A percentile compares a stretch with the other conserved stretches of the same genome.
Conservation (phyloP, 2,797 vertebrate species). For the Anas bahamensis region DNA sequence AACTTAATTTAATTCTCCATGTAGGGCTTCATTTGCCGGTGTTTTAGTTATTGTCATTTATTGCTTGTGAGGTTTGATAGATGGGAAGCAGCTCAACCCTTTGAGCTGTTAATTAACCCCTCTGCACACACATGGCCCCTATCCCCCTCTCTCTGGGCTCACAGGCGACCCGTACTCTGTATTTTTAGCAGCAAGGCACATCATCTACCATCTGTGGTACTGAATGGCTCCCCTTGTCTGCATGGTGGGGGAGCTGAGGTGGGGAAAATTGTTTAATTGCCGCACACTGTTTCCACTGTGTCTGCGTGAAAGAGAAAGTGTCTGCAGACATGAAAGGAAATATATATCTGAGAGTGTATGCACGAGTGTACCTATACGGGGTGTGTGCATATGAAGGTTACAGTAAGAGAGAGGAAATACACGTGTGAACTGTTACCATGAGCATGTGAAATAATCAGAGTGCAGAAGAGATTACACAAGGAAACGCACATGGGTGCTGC, state of each 20-base stretch:
- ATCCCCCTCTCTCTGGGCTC: constrained; percentile 16
- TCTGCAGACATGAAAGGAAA: not conserved
- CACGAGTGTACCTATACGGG: not conserved
- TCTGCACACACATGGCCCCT: constrained; percentile 38
- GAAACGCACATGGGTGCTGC: not conserved
- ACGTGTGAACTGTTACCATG: not conserved
- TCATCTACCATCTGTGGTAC: constrained; percentile 41
- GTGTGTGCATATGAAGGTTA: not conserved
- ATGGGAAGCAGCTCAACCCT: constrained; percentile 54
- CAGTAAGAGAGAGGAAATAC: not conserved
- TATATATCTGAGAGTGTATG: not conserved
- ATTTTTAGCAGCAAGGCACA: constrained; percentile 54
- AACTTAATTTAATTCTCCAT: constrained; percentile 69
- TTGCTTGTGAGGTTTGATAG: constrained; percentile 65
- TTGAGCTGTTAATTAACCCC: constrained; percentile 71
- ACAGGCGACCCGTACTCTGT: not conserved
- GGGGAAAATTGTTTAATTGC: constrained; percentile 56
- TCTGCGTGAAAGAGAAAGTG: not conserved
- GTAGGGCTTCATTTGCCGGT: constrained; percentile 57
- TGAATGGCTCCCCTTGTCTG: constrained; percentile 38
- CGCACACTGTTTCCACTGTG: constrained; percentile 12
- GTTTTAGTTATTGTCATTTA: constrained; percentile 72
- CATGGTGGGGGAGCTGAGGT: constrained; percentile 24
- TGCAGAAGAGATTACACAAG: not conserved
- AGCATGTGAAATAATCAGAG: not conserved